These are phyloP conservation scores for Cnemophilus loriae DNA, from an alignment of 2,113 vertebrate genomes.

Conservation along the genomic window DNA sequence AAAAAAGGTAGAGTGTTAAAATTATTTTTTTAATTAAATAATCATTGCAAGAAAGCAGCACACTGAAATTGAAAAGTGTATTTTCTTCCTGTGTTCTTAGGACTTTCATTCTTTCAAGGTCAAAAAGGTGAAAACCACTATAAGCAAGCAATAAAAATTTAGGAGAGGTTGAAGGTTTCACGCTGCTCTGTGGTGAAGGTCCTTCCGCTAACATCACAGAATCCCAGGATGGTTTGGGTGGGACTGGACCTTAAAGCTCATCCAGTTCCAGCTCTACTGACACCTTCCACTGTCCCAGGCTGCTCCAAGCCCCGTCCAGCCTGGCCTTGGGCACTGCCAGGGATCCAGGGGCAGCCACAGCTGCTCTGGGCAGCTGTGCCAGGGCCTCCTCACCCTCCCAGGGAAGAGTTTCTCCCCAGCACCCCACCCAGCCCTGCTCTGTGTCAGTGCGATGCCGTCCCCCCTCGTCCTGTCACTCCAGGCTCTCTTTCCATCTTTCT, in stretches of 20 bases:
- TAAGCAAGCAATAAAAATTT: constrained; percentile 48
- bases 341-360: neutral
- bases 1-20: neutral
- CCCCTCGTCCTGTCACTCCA: neutral
- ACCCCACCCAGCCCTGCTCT: neutral
- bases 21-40: neutral
- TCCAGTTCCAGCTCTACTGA: neutral
- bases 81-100: neutral
- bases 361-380: neutral
- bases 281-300: neutral
- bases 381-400: neutral
- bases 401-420: neutral
- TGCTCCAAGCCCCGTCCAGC: neutral
- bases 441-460: neutral
- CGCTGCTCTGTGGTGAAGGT: constrained; percentile 57
- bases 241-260: neutral
- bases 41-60: neutral
- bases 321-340: neutral
- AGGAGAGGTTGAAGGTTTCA: constrained; percentile 65
- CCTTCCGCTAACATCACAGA: constrained; percentile 23
- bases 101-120: constrained; percentile 17
- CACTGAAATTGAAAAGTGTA: neutral
- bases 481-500: neutral
- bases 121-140: constrained; percentile 56
- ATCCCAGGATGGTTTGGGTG: neutral